phyloP scores from a whole-genome alignment of 2,797 vertebrate genomes.

The Macrochelys suwanniensis region DNA sequence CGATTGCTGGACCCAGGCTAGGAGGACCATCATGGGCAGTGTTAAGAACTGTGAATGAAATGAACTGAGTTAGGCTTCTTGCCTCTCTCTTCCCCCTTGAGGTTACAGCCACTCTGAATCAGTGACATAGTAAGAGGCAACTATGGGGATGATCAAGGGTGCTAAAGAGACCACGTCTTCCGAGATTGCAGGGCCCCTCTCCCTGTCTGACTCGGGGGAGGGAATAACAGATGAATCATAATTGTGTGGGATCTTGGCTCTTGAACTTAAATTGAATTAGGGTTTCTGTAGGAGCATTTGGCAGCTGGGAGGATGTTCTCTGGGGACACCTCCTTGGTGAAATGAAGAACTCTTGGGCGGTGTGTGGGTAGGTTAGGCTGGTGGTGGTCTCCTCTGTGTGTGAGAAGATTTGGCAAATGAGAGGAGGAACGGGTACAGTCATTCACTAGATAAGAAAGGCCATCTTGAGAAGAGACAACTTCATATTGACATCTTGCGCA shows the following conservation, averaged over 20 bases:
- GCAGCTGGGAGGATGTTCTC: not conserved
- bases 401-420: not conserved
- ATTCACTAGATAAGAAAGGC: not conserved
- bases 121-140: fast-evolving
- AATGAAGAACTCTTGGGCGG: not conserved
- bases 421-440: not conserved
- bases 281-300: not conserved
- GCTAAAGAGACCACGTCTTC: not conserved
- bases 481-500: not conserved
- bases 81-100: not conserved
- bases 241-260: not conserved
- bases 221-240: not conserved
- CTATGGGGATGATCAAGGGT: not conserved
- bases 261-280: not conserved
- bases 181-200: not conserved
- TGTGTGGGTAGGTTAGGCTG: not conserved
- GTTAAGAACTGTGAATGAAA: not conserved
- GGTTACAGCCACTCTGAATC: not conserved
- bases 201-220: not conserved
- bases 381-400: not conserved
- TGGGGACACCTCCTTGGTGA: not conserved
- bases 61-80: not conserved
- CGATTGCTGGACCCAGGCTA: too few species aligned
- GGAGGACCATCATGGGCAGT: not conserved
- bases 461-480: not conserved